Evolutionary conservation across 2,888 invertebrate genomes (phyloP), one percentile per base, ranked within the genome.

Genomic region (Apodemia mormo): DNA sequence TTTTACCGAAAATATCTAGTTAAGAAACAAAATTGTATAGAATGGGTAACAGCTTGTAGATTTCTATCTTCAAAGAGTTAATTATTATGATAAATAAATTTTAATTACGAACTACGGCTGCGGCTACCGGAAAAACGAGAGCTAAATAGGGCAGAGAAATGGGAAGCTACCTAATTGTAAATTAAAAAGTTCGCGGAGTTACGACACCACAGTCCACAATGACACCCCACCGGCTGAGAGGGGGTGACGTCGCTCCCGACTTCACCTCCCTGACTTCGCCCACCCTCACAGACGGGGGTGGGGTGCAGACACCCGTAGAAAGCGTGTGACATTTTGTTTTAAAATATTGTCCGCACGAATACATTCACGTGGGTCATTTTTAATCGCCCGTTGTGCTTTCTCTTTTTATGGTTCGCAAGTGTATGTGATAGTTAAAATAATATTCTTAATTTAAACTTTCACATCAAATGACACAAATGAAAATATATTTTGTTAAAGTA

Each of bases 101-200:
- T 90, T 88, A 90, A 92, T 92, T 90, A 92, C 86, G 82, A 85
- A 86, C 85, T 81, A 83, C 82, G 81, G 82, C 82, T 83, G 84
- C 82, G 85, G 88, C 85, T 85, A 87, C 90, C 88, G 89, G 90
- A 90, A 91, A 91, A 92, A 90, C 88, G 90, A 88, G 87, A 91
- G 92, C 92, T 93, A 92, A 92, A 93, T 92, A 92, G 92, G 92
- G 87, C 92, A 92, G 90, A 90, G 92, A 92, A 92, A 92, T 92
- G 92, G 89, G 92, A 92, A 91, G 92, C 92, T 92, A 92, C 92
- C 92, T 93, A 92, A 93, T 93, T 92, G 92, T 93, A 93, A 93
- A 93, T 93, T 93, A 93, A 93, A 93, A 93, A 93, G 92, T 93
- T 93, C 92, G 91, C 89, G 86, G 89, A 93, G 92, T 92, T 92